phyloP scores from a whole-genome alignment of 2,113 vertebrate species.

The Tichodroma muraria region DNA sequence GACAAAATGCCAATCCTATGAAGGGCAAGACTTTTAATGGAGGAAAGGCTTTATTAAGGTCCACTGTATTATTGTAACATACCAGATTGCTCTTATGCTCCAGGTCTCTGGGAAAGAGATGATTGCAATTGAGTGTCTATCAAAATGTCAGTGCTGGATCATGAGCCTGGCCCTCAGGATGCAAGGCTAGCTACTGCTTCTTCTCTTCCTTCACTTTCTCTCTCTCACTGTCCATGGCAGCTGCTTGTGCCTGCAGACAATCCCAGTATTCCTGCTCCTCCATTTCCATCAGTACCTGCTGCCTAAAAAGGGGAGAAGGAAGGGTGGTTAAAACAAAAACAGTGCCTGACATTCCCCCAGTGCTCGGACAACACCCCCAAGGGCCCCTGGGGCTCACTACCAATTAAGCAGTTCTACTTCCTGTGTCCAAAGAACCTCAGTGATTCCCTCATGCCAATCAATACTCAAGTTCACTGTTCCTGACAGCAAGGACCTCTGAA shows the following conservation, averaged over 20 bases:
- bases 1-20: not conserved
- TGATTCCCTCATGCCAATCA: not conserved
- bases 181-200: not conserved
- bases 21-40: not conserved
- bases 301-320: not conserved
- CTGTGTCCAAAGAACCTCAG: not conserved
- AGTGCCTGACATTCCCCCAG: not conserved
- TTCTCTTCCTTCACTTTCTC: not conserved
- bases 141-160: not conserved
- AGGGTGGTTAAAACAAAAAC: not conserved
- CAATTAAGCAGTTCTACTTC: not conserved
- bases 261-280: slow-evolving; percentile 25
- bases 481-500: not conserved
- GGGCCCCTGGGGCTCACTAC: not conserved
- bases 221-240: not conserved
- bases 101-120: not conserved
- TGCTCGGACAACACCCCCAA: not conserved
- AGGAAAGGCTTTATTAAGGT: not conserved
- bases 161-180: not conserved
- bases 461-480: not conserved
- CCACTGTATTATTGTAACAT: not conserved
- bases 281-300: not conserved
- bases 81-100: not conserved
- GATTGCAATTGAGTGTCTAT: not conserved
- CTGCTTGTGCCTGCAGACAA: not conserved